phyloP scores from a whole-genome alignment of 1,140 invertebrate species.

The Theocolax elegans region DNA sequence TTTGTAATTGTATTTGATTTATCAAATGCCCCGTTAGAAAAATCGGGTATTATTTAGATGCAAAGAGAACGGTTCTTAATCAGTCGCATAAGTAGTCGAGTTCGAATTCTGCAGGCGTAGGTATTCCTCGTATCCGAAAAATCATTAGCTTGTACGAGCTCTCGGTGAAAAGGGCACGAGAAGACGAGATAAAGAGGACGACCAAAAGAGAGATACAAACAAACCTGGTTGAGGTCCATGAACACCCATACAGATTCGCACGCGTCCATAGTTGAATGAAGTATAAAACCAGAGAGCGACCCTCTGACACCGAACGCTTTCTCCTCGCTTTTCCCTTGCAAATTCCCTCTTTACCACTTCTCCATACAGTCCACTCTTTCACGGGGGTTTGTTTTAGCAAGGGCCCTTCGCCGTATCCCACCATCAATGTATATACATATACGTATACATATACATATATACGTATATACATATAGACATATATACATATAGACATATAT shows the following conservation, averaged over 20 bases:
- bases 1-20: no score
- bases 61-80: no score
- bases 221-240: not conserved
- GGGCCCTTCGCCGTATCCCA: conserved; percentile 48
- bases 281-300: conserved; percentile 44
- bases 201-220: not conserved
- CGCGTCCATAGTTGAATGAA: conserved; percentile 23
- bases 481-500: not conserved
- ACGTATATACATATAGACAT: conserved; percentile 45
- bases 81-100: no score
- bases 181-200: conserved; percentile 18
- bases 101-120: no score
- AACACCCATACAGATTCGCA: not conserved
- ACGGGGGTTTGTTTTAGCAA: conserved; percentile 63
- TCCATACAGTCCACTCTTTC: conserved; percentile 55
- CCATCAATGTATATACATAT: conserved; percentile 41
- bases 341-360: conserved; percentile 66
- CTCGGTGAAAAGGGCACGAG: conserved; percentile 10
- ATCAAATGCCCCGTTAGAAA: no score
- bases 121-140: conserved; percentile 5
- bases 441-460: conserved; percentile 6
- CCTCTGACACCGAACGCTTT: conserved; percentile 59
- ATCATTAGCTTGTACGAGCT: conserved; percentile 13
- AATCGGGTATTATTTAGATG: no score
- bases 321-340: conserved; percentile 62